phyloP scores from a whole-genome alignment of 2,888 invertebrate species.

The Drosophila anomalipes region DNA sequence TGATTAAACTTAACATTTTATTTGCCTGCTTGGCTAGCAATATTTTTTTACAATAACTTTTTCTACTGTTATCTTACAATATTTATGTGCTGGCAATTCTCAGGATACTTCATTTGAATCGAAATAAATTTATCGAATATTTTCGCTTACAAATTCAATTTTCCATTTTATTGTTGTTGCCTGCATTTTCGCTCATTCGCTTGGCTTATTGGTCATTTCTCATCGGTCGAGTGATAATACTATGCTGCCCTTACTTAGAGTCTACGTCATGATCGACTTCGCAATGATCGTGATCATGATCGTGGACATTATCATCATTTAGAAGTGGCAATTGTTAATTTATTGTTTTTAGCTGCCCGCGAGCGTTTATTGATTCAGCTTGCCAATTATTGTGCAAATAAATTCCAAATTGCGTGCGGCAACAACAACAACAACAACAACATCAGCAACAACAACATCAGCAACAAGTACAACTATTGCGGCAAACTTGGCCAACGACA shows the following conservation, averaged over 20 bases:
- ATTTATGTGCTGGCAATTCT: constrained; percentile 1
- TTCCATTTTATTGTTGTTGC: constrained; percentile 35
- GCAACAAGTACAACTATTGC: constrained; percentile 27
- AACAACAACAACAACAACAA: constrained; percentile 34
- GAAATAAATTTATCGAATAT: constrained; percentile 53
- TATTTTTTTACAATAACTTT: neutral
- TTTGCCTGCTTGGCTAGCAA: neutral
- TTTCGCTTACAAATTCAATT: constrained; percentile 52
- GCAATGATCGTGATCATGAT: constrained; percentile 7
- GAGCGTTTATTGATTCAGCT: constrained; percentile 78
- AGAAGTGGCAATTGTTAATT: constrained; percentile 76
- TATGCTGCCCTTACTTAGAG: constrained; percentile 5
- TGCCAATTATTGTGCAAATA: constrained; percentile 81
- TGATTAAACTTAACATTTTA: neutral
- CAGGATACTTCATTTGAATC: constrained; percentile 33
- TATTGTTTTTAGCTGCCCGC: constrained; percentile 70
- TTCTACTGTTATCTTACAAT: neutral
- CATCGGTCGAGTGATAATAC: constrained; percentile 21
- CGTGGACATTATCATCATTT: constrained; percentile 29
- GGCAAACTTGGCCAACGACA: constrained; percentile 50
- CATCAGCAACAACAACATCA: neutral
- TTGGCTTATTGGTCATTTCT: constrained; percentile 45
- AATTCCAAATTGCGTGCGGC: constrained; percentile 78
- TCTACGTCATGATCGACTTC: constrained; percentile 4
- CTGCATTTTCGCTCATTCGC: constrained; percentile 24